These are phyloP conservation scores for Uria aalge DNA, from an alignment of 2,113 vertebrate species.

Conservation along the genomic window DNA sequence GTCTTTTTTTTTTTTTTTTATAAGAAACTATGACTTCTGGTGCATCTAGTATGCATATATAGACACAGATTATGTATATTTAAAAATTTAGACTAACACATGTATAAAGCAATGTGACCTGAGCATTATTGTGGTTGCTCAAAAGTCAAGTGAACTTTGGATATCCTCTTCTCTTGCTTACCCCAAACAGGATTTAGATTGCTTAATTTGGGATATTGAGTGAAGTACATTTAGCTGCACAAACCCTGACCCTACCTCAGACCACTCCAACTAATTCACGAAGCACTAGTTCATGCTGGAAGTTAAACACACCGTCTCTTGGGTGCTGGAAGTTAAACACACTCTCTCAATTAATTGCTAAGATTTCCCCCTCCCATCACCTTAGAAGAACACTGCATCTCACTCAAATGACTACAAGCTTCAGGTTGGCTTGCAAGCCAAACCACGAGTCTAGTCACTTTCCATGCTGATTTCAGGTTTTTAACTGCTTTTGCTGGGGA, in stretches of 20 bases:
- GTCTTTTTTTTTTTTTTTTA: neutral
- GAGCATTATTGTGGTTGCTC: neutral
- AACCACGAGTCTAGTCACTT: neutral
- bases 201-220: neutral
- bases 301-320: neutral
- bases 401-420: neutral
- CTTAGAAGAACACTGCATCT: neutral
- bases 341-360: neutral
- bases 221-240: neutral
- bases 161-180: neutral
- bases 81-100: neutral
- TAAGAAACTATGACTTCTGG: neutral
- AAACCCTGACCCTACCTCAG: neutral
- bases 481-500: neutral
- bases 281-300: neutral
- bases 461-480: neutral
- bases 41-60: neutral
- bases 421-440: neutral
- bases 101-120: neutral
- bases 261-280: neutral
- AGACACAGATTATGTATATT: fast-evolving
- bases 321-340: neutral
- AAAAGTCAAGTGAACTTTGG: neutral
- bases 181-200: neutral
- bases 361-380: fast-evolving